Conservation (phyloP, 2,888 invertebrate species). For the Nephrocerus scutellatus region DNA sequence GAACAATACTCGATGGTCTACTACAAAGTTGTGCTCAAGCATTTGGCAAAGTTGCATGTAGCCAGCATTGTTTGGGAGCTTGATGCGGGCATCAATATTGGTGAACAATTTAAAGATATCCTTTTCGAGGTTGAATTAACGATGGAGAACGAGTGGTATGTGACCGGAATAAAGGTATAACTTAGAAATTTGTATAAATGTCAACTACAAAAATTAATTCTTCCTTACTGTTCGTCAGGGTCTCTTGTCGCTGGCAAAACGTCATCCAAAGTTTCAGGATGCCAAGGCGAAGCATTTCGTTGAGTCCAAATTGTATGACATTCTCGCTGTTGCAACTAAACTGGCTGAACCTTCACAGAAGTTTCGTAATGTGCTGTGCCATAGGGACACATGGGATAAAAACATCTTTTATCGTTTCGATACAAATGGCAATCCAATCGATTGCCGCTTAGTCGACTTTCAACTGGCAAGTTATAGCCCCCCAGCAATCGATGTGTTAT, state of each 20-base stretch:
- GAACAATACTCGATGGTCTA: constrained; percentile 25
- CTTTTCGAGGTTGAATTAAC: constrained; percentile 29
- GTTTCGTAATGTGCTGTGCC: constrained; percentile 48
- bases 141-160: constrained; percentile 32
- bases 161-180: constrained; percentile 32
- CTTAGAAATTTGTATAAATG: constrained; percentile 1
- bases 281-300: constrained; percentile 28
- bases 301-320: constrained; percentile 25
- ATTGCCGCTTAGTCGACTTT: constrained; percentile 52
- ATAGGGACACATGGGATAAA: constrained; percentile 44
- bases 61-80: constrained; percentile 38
- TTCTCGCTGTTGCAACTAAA: constrained; percentile 26
- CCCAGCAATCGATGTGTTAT: constrained; percentile 51
- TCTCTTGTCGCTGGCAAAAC: constrained; percentile 31
- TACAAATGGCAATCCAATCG: constrained; percentile 35
- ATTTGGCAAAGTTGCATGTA: constrained; percentile 33
- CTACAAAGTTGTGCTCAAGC: constrained; percentile 28
- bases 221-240: constrained; percentile 26
- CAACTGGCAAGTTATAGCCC: constrained; percentile 53
- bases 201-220: too few species aligned
- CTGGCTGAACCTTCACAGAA: constrained; percentile 33
- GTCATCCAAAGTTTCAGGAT: constrained; percentile 33
- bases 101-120: constrained; percentile 23
- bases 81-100: constrained; percentile 28
- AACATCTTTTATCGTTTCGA: constrained; percentile 41